phyloP scores from a whole-genome alignment of 2,888 invertebrate genomes.

The Tenthredo mesomela region DNA sequence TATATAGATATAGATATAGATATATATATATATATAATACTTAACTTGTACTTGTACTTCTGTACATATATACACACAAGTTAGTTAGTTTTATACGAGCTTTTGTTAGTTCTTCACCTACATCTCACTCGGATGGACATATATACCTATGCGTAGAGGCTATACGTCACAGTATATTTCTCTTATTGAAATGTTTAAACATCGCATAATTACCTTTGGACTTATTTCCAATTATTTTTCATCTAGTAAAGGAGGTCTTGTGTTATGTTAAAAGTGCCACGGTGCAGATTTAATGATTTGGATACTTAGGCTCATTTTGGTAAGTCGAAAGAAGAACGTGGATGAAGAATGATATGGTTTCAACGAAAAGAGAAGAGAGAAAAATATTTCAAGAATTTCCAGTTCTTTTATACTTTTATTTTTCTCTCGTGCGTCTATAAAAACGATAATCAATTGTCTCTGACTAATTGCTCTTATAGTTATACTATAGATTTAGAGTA shows the following conservation, averaged over 20 bases:
- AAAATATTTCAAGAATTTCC: background rate
- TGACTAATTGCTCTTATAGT: background rate
- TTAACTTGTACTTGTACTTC: background rate
- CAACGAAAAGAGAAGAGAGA: background rate
- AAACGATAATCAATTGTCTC: background rate
- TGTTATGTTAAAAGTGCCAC: background rate
- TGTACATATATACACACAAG: background rate
- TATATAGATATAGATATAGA: background rate
- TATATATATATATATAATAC: too few relatives aligned
- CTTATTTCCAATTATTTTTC: background rate
- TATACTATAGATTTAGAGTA: background rate
- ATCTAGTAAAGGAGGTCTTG: background rate
- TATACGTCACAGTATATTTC: background rate
- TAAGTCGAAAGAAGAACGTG: conserved; percentile 62
- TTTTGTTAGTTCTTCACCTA: conserved; percentile 28
- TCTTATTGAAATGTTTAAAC: background rate
- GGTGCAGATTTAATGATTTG: conserved; percentile 72
- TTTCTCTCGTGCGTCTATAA: background rate
- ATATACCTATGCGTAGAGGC: too few relatives aligned
- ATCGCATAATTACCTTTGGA: background rate
- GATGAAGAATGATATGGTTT: background rate
- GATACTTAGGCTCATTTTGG: conserved; percentile 75
- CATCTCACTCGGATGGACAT: background rate
- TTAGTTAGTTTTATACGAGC: background rate
- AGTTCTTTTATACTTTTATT: background rate